Conservation (phyloP, 2,888 invertebrate genomes). For the Papilio demoleus region DNA sequence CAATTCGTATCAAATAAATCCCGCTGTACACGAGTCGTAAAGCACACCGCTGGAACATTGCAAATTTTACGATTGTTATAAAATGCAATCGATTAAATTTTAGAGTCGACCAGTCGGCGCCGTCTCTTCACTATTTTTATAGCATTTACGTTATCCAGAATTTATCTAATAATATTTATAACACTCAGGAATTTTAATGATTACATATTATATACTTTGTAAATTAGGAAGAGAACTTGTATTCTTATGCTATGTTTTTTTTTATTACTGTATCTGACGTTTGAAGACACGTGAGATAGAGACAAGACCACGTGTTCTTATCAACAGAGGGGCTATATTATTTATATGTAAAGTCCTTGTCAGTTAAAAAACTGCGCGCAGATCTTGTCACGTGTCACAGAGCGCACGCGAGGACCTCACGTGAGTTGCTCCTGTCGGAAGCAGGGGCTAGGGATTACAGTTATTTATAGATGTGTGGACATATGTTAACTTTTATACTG, state of each 20-base stretch:
- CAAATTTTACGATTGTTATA: slow-evolving; percentile 29
- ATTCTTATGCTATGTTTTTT: no score
- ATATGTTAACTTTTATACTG: not conserved
- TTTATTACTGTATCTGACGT: no score
- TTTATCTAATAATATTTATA: not conserved
- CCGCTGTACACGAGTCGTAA: not conserved
- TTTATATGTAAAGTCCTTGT: not conserved
- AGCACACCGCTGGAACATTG: slow-evolving; percentile 1
- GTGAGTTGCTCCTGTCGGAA: not conserved
- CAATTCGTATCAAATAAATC: slow-evolving; percentile 1
- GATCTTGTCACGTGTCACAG: slow-evolving; percentile 4
- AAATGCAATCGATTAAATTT: slow-evolving; percentile 19
- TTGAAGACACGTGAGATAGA: not conserved
- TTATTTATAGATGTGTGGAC: not conserved
- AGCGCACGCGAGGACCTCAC: not conserved
- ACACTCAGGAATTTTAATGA: not conserved
- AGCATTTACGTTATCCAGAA: not conserved
- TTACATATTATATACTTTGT: no score
- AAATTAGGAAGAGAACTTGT: no score
- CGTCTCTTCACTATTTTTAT: not conserved
- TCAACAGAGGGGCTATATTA: not conserved
- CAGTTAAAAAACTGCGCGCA: slow-evolving; percentile 1
- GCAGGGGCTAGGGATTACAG: not conserved
- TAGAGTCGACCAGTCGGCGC: slow-evolving; percentile 15
- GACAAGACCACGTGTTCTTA: not conserved